Conservation (phyloP, 2,113 vertebrate genomes). For the Hassar affinis region DNA sequence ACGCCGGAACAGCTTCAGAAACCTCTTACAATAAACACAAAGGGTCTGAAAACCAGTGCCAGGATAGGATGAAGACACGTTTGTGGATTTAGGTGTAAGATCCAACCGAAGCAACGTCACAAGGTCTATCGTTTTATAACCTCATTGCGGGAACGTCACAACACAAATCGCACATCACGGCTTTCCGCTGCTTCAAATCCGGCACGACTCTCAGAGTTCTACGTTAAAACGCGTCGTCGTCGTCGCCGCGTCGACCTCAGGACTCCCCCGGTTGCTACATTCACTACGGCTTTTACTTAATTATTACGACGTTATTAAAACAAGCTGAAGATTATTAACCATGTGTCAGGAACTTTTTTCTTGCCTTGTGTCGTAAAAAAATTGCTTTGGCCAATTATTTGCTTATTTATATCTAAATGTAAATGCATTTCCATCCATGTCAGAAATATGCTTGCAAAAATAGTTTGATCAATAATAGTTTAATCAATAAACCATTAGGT, state of each 20-base stretch:
- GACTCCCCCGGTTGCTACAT: not conserved
- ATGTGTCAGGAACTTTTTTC: not conserved
- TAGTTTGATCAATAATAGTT: not conserved
- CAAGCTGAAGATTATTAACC: not conserved
- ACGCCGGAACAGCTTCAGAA: not conserved
- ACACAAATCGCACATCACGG: not conserved
- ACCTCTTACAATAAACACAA: not conserved
- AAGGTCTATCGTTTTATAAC: not conserved
- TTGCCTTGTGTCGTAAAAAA: not conserved
- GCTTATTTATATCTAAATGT: not conserved
- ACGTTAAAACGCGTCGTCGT: not conserved
- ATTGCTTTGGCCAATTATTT: not conserved
- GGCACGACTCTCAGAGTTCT: not conserved
- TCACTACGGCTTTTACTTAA: not conserved
- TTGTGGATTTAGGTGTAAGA: not conserved
- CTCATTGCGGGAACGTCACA: conserved; percentile 8
- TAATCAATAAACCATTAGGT: conserved; percentile 5
- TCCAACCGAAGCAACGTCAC: not conserved
- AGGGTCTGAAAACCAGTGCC: not conserved
- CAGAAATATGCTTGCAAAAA: not conserved
- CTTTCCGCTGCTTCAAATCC: not conserved
- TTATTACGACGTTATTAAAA: not conserved
- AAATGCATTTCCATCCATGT: conserved; percentile 26
- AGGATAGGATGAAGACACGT: not conserved
- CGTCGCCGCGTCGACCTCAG: not conserved